Percentiles rank a stretch among this genome's conserved stretches.
These are phyloP conservation scores for Pygoscelis antarcticus DNA, from an alignment of 2,113 vertebrate species.

Conservation along the genomic window DNA sequence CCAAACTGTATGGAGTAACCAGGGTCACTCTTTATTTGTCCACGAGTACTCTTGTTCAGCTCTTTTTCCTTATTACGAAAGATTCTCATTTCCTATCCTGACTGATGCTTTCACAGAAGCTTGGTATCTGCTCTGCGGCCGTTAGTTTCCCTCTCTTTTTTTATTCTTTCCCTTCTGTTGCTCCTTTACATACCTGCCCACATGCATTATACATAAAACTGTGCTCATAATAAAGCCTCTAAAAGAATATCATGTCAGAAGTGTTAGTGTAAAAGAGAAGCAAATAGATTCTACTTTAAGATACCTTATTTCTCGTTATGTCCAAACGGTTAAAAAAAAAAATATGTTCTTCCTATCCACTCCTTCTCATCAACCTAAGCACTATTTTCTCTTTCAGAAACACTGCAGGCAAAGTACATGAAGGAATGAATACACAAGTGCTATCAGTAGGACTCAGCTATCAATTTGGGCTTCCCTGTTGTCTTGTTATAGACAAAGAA, in stretches of 20 bases:
- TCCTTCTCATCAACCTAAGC: background rate
- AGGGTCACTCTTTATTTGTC: background rate
- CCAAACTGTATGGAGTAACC: background rate
- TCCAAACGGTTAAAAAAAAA: background rate
- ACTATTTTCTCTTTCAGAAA: conserved; percentile 42
- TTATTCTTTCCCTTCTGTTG: background rate
- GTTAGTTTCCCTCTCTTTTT: background rate
- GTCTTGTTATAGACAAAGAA: conserved; percentile 5
- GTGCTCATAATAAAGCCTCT: background rate
- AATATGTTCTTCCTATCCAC: background rate
- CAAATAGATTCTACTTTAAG: conserved; percentile 4
- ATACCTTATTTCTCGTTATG: background rate
- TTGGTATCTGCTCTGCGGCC: background rate
- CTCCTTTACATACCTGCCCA: background rate
- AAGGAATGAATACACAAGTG: background rate
- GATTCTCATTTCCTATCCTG: background rate
- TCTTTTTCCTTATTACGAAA: background rate
- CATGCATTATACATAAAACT: background rate
- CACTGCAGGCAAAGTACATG: conserved; percentile 16
- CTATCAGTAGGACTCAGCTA: conserved; percentile 2
- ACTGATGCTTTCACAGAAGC: background rate
- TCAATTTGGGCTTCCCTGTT: conserved; percentile 49
- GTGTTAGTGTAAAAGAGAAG: background rate
- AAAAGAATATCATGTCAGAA: background rate
- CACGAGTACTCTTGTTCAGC: background rate